Evolutionary conservation across 2,113 vertebrate species (phyloP).

Genomic region (Monarcha castaneiventris): DNA sequence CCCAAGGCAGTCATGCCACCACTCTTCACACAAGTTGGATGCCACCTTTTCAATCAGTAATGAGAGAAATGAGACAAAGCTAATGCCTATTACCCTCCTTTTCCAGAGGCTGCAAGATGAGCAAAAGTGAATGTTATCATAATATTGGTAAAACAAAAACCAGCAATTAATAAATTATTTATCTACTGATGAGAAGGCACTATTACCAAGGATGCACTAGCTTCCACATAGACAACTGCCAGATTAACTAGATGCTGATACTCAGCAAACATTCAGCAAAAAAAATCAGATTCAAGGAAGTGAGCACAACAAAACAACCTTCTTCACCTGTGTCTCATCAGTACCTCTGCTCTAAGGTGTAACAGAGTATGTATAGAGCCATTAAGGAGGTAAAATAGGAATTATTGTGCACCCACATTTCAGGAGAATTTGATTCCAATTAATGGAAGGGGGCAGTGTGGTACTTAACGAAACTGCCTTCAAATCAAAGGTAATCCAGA

Average conservation of each 20-base stretch:
- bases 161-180: background rate
- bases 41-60: background rate
- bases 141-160: background rate
- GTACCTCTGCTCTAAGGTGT: background rate
- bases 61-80: background rate
- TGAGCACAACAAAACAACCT: background rate
- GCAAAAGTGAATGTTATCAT: background rate
- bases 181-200: background rate
- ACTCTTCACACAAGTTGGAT: background rate
- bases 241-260: background rate
- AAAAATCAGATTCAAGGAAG: background rate
- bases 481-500: constrained; percentile 76
- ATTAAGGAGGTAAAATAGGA: constrained; percentile 54
- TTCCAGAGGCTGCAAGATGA: background rate
- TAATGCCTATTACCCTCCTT: background rate
- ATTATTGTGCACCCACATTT: constrained; percentile 63
- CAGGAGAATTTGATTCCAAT: constrained; percentile 74
- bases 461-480: constrained; percentile 72
- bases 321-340: background rate
- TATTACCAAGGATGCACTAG: background rate
- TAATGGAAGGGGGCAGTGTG: constrained; percentile 64
- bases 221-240: background rate
- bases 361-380: constrained; percentile 23
- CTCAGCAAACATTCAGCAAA: background rate
- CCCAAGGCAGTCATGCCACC: rapidly evolving